Evolutionary conservation across 2,888 invertebrate species (phyloP), one percentile per base, ranked within the genome.

Genomic region (Drosophila melanosoma): DNA sequence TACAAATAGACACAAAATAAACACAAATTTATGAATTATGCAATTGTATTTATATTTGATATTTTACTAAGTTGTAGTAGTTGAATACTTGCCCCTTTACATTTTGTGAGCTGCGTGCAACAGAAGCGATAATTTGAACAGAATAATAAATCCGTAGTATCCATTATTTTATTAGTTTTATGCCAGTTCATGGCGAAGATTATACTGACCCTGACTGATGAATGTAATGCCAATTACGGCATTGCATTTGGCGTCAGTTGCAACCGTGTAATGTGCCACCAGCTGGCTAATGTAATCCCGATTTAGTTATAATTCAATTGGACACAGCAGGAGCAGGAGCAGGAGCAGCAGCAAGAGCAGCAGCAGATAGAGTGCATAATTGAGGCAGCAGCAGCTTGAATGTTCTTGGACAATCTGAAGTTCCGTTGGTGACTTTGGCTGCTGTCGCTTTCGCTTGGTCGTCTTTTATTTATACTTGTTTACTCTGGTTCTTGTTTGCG

Each of bases 311-410:
- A 83, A 83, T 83, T 76, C 52, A 81, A 78, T 81, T 65, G 66
- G 69, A 36, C 57, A 32, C 54, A 48, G 54, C 35, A 29, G 66
- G 82, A 76, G 79, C 78, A 77, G 54, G 60, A 49, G 32, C 53
- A 36, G 35, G 1, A 35, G 35, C 60, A 73, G 42, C 42, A 49
- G 32, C 53, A 36, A 32, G 1, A 35, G 35, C 60, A 73, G 42
- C 42, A 42, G 12, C 35, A 32, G 61, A 70, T 73, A 81, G 69
- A 85, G 72, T 81, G 85, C 81, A 81, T 88, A 82, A 82, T 84
- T 84, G 54, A 64, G 53, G 33, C 52, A 38, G 33, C 52, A 38
- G 33, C 61, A 73, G 66, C 58, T 58, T 48, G 29, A 51, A 36
- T 29, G 38, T 38, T 53, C 65, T 15, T 48, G 52, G 48, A n/a